Evolutionary conservation across 2,888 invertebrate genomes (phyloP).

Genomic region (Volucella zonaria): DNA sequence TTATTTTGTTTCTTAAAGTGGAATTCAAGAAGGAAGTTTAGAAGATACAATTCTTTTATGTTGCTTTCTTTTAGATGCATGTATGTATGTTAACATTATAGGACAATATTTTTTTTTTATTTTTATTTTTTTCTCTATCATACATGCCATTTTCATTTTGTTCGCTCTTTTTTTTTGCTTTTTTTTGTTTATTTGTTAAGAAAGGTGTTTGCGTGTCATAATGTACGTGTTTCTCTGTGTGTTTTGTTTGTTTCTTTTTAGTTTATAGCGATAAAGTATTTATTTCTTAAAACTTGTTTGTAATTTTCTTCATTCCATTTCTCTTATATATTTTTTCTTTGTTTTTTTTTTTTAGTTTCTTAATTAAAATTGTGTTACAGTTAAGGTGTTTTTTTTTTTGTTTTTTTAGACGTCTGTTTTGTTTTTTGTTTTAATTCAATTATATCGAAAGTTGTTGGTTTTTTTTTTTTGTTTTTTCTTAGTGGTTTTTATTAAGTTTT

Average conservation of each 20-base stretch:
- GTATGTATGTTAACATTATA: constrained; percentile 27
- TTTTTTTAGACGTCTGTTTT: constrained; percentile 72
- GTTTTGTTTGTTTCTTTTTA: constrained; percentile 32
- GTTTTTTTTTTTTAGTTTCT: constrained; percentile 72
- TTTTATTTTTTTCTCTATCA: constrained; percentile 36
- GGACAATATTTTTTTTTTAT: constrained; percentile 55
- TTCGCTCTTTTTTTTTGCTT: constrained; percentile 12
- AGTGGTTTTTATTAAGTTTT: constrained; percentile 76
- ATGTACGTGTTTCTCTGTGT: constrained; percentile 40
- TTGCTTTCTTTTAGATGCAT: constrained; percentile 22
- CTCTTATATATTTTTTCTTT: constrained; percentile 69
- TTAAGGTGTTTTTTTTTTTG: constrained; percentile 54
- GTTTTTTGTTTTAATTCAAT: constrained; percentile 73
- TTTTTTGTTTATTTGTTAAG: constrained; percentile 39
- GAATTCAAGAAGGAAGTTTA: constrained; percentile 74
- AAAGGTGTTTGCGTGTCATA: constrained; percentile 58
- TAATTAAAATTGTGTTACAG: constrained; percentile 75
- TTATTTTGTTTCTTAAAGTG: constrained; percentile 72
- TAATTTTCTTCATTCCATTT: constrained; percentile 74
- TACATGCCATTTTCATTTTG: too few species aligned
- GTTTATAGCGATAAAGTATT: constrained; percentile 63
- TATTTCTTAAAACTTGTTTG: constrained; percentile 53
- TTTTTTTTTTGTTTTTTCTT: constrained; percentile 75
- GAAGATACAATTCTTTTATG: constrained; percentile 70
- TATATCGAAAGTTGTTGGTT: constrained; percentile 70